A percentile compares a stretch with the other conserved stretches of the same genome.
These are phyloP conservation scores for Beroe ovata DNA, from an alignment of 37 sponge, comb jelly and placozoan genomes.

Conservation along the genomic window DNA sequence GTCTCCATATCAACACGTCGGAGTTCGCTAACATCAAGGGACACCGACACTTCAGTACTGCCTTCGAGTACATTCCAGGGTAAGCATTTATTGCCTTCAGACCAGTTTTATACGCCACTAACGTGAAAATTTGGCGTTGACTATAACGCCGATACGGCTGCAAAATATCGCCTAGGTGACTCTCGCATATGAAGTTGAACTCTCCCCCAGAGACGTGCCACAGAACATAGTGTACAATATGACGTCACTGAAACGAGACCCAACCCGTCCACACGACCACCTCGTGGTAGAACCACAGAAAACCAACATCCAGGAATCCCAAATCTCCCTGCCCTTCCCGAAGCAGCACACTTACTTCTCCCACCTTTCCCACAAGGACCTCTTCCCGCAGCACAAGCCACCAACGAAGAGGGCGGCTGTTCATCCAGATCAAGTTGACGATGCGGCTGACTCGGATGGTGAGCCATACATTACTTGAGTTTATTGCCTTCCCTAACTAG, in stretches of 20 bases:
- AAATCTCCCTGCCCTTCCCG: conserved; percentile 1
- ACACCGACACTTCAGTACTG: conserved; percentile 35
- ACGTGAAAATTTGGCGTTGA: too few relatives aligned
- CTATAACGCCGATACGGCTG: too few relatives aligned
- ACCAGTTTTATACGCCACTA: too few relatives aligned
- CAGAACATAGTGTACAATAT: background rate
- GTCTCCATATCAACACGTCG: background rate
- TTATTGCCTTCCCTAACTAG: too few relatives aligned
- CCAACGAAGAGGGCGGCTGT: conserved; percentile 9
- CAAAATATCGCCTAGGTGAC: too few relatives aligned
- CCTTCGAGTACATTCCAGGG: background rate
- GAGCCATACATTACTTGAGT: too few relatives aligned
- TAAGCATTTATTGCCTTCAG: too few relatives aligned
- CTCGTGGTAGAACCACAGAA: conserved; percentile 11
- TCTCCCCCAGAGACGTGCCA: background rate
- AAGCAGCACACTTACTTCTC: conserved; percentile 28
- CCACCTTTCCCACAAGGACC: conserved; percentile 15
- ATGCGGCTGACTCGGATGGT: conserved; percentile 39
- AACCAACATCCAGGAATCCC: conserved; percentile 42
- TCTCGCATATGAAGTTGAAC: too few relatives aligned
- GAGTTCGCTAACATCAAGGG: conserved; percentile 22
- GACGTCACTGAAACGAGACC: background rate
- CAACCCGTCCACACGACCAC: conserved; percentile 29
- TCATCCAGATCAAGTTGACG: background rate
- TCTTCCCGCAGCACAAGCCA: conserved; percentile 54